A percentile compares a stretch with the other conserved stretches of the same genome.
Evolutionary conservation across 2,888 invertebrate species (phyloP).

Genomic region (Drosophila seclusa): DNA sequence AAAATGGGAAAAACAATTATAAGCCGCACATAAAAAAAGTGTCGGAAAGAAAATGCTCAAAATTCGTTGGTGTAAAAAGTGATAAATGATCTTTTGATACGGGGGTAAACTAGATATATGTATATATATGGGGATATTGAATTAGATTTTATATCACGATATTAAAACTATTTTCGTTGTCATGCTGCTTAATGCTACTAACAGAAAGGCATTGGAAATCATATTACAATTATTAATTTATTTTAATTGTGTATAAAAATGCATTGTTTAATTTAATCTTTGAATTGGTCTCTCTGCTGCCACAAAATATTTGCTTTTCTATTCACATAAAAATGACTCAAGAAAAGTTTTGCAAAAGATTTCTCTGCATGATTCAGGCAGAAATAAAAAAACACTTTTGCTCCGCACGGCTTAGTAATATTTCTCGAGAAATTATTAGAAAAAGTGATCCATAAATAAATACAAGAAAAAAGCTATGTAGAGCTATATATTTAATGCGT

Average conservation of each 20-base stretch:
- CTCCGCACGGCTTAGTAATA: background rate
- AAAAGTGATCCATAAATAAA: background rate
- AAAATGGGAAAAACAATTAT: conserved; percentile 22
- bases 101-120: background rate
- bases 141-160: background rate
- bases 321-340: background rate
- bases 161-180: conserved; percentile 3
- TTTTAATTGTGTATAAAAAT: background rate
- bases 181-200: background rate
- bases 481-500: background rate
- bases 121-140: background rate
- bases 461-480: background rate
- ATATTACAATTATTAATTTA: background rate
- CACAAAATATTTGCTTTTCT: background rate
- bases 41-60: conserved; percentile 29
- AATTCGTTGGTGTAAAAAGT: conserved; percentile 13
- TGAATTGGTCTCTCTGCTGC: no score
- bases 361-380: background rate
- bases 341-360: background rate
- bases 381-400: background rate
- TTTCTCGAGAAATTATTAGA: background rate
- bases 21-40: conserved; percentile 5
- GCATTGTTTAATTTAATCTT: background rate
- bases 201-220: background rate
- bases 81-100: conserved; percentile 15